Base-by-base conservation (phyloP, 2,113 vertebrate genomes). In the Cariama cristata region DNA sequence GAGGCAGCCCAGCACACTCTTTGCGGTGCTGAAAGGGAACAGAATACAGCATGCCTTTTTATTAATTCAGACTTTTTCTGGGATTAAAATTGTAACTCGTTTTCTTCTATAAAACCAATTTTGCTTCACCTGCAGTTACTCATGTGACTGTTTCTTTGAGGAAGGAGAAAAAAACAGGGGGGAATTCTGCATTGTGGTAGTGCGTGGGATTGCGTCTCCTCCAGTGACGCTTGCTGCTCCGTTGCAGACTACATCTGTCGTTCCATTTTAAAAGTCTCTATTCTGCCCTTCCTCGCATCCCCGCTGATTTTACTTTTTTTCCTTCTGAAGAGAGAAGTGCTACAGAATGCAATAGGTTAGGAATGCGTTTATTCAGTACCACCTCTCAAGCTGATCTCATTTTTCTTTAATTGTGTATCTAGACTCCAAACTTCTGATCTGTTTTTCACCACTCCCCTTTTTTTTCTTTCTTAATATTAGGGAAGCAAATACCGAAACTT, bases 31-130 rank as follows among this genome's bases (percentile, higher is more conserved):
- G 88, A 68, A 86, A 79, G 21, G 17, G 50, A 52, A 33, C 24
- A 27, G 64, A 73, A 68, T 76, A 42, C 72, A 87, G 38, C 47
- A 80, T n/a, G 42, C 12, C 28, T 83, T 95, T 90, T 79, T 76
- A 86, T 85, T 94, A 87, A 59, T 88, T 49, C 56, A 81, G 38
- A 30, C 4, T 38, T 79, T 20, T 66, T 68, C 67, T 79, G n/a
- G 88, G 62, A 86, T 95, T 83, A 86, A 82, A 75, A 75, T 85
- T 85, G 60, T 88, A 82, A 62, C 62, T 90, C 62, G 35, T 82
- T 94, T 93, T 95, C 60, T 22, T n/a, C 63, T 50, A 22, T 50
- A 94, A 96, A 91, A 85, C 35, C 58, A 76, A 32, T 93, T 92
- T 79, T 83, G 3, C 75, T 79, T 90, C 53, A 71, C 73, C 42